Conservation (phyloP, 2,888 invertebrate genomes). For the Folsomia candida region DNA sequence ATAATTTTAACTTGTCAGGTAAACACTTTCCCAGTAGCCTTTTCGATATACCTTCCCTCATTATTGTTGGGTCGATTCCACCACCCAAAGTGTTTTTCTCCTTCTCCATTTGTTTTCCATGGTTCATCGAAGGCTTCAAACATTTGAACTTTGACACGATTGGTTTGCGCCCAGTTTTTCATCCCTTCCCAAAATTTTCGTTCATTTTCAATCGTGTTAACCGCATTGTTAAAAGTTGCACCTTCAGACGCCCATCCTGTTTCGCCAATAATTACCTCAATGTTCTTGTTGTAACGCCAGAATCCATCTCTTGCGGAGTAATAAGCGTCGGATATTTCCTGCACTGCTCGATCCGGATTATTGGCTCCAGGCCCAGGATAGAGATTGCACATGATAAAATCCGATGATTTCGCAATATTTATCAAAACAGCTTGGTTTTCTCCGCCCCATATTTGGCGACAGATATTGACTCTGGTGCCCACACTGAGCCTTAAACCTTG, state of each 20-base stretch:
- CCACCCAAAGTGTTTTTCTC: constrained; percentile 29
- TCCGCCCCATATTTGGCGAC: constrained; percentile 43
- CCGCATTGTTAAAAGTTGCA: constrained; percentile 37
- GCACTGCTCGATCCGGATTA: constrained; percentile 36
- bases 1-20: neutral
- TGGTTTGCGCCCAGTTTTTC: constrained; percentile 24
- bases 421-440: constrained; percentile 20
- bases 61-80: constrained; percentile 28
- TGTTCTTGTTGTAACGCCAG: constrained; percentile 35
- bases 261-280: constrained; percentile 49
- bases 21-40: constrained; percentile 33
- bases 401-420: constrained; percentile 40
- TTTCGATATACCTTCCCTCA: constrained; percentile 39
- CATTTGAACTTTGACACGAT: constrained; percentile 46
- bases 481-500: constrained; percentile 32
- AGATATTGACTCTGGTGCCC: constrained; percentile 45
- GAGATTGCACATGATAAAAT: constrained; percentile 50
- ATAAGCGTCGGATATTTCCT: constrained; percentile 42
- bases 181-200: constrained; percentile 45
- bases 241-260: constrained; percentile 47
- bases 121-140: constrained; percentile 50
- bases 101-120: constrained; percentile 42
- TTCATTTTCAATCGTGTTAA: constrained; percentile 36
- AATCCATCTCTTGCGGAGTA: constrained; percentile 40
- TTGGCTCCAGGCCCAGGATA: constrained; percentile 40